These are phyloP conservation scores for Parapsyche elsis DNA, from an alignment of 1,140 invertebrate species.

Conservation along the genomic window DNA sequence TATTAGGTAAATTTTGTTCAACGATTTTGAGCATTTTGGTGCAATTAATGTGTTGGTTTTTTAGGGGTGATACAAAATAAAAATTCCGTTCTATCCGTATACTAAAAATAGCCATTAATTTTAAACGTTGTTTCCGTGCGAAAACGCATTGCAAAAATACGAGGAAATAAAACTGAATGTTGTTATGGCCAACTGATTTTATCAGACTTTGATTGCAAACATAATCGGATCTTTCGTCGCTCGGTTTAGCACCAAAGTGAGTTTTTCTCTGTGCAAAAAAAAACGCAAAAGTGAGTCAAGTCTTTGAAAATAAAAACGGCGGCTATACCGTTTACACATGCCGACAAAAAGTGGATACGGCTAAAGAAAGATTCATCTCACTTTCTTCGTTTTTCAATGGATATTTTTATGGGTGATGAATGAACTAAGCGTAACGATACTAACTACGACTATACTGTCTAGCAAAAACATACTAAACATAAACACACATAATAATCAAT, in stretches of 20 bases:
- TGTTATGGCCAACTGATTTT: slow-evolving; percentile 34
- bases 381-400: no score
- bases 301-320: neutral
- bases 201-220: slow-evolving; percentile 27
- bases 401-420: no score
- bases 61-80: no score
- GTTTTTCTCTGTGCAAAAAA: neutral
- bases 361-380: neutral
- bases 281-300: neutral
- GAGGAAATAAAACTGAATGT: slow-evolving; percentile 27
- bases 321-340: neutral
- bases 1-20: no score
- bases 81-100: no score
- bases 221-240: slow-evolving; percentile 14
- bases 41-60: no score
- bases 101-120: no score
- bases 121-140: slow-evolving; percentile 10
- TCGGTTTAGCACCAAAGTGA: slow-evolving; percentile 26
- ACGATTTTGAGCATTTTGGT: no score
- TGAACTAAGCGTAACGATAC: no score
- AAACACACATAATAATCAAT: no score
- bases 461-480: no score
- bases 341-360: neutral
- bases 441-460: no score
- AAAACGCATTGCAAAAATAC: slow-evolving; percentile 35